phyloP scores from a whole-genome alignment of 2,113 vertebrate genomes.

The Pipra filicauda region DNA sequence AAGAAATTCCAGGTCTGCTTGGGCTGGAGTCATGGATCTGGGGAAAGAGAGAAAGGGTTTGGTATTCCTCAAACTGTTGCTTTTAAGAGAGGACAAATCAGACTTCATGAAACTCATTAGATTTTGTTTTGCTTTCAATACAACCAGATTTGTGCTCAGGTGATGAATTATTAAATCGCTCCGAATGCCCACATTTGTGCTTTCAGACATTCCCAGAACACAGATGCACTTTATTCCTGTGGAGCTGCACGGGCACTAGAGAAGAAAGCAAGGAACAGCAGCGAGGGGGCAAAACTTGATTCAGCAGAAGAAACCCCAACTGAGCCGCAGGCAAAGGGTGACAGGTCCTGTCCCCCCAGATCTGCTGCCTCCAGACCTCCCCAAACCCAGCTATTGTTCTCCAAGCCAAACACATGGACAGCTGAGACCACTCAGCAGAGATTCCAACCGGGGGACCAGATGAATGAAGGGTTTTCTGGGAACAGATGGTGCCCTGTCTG shows the following conservation, averaged over 20 bases:
- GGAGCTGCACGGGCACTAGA: neutral
- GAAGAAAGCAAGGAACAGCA: neutral
- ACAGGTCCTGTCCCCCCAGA: neutral
- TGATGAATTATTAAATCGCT: neutral
- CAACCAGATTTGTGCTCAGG: neutral
- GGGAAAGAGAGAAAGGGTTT: neutral
- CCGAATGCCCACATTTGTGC: neutral
- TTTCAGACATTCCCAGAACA: neutral
- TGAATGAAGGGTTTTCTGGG: conserved; percentile 55
- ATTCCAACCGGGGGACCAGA: conserved; percentile 20
- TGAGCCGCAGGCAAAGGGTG: neutral
- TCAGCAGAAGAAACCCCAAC: neutral
- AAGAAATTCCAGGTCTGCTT: conserved; percentile 95
- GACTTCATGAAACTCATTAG: neutral
- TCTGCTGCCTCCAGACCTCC: neutral
- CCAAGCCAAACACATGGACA: conserved; percentile 25
- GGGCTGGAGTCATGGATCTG: conserved; percentile 95
- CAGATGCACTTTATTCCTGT: neutral
- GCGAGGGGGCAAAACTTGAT: neutral
- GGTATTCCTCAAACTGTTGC: accelerated
- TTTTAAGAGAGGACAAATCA: neutral
- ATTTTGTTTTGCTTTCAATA: neutral
- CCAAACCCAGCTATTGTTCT: conserved; percentile 50
- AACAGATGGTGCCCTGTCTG: conserved; percentile 69
- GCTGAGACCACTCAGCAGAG: conserved; percentile 44